Evolutionary conservation across 2,888 invertebrate species (phyloP), one percentile per base, ranked within the genome.

Genomic region (Drosophila phalerata): DNA sequence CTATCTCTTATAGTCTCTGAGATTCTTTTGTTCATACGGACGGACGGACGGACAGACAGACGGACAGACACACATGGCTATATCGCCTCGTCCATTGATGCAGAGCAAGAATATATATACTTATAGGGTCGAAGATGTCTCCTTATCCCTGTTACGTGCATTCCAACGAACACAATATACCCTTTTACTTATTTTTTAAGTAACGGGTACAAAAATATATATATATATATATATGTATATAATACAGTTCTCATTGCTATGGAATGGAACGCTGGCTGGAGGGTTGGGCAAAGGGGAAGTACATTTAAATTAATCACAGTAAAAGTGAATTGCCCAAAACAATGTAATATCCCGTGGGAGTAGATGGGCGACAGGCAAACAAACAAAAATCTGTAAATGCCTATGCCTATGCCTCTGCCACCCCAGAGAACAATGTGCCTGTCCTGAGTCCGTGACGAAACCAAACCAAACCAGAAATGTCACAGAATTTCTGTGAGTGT

Each of bases 321-420:
- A 80, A 87, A 85, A 88, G 89, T 80, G 89, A 85, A 85, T 87
- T 85, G 88, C 88, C 89, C 82, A 82, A 85, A 87, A 89, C 85
- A 89, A 85, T 85, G 85, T 89, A 69, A 85, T 82, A 82, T 89
- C 78, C 80, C 78, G 63, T 71, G 87, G 84, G 84, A 74, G 72
- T 65, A 47, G 63, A 52, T 32, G 69, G 47, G 61, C 60, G 76
- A 45, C 77, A 76, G 73, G 63, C 79, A 80, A 77, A 65, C 77
- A 80, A 82, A 85, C 85, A 78, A 62, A 84, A 88, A 88, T 85
- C 87, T 85, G 87, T 69, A 78, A 88, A 77, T 83, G 80, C 69
- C 64, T 62, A 47, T 42, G 68, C 69, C 48, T 42, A n/a, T n/a
- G n/a, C n/a, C n/a, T n/a, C n/a, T 42, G 40, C 49, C 66, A 74